These are phyloP conservation scores for Zhuqinia jingwanae DNA, from an alignment of 2,888 invertebrate genomes.

Conservation along the genomic window DNA sequence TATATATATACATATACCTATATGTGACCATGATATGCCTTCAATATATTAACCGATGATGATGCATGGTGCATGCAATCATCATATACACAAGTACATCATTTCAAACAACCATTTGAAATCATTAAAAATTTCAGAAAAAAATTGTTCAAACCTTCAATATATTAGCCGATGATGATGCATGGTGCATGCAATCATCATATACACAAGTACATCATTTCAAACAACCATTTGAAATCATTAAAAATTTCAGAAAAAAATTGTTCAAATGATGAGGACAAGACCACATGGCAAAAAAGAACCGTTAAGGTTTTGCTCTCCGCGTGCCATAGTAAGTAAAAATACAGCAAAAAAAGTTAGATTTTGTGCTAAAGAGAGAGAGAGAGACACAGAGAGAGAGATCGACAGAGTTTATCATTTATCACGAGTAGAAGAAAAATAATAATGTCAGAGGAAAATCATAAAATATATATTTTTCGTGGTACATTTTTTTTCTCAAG, in stretches of 20 bases:
- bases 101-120: slow-evolving; percentile 12
- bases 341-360: not conserved
- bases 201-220: not conserved
- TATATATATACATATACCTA: not conserved
- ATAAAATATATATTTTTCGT: too few species aligned
- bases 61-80: not conserved
- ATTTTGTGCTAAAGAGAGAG: not conserved
- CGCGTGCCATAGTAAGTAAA: not conserved
- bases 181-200: not conserved
- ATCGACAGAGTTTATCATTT: not conserved
- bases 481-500: not conserved
- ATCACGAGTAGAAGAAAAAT: not conserved
- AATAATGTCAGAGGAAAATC: not conserved
- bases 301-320: slow-evolving; percentile 48
- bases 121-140: slow-evolving; percentile 46
- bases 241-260: slow-evolving; percentile 34
- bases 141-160: not conserved
- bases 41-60: too few species aligned
- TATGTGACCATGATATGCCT: not conserved
- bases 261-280: not conserved
- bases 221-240: slow-evolving; percentile 31
- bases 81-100: not conserved
- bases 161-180: too few species aligned
- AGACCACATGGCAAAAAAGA: slow-evolving; percentile 54
- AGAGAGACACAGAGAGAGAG: not conserved